Conservation (phyloP, 2,113 vertebrate species). For the Albula glossodonta region DNA sequence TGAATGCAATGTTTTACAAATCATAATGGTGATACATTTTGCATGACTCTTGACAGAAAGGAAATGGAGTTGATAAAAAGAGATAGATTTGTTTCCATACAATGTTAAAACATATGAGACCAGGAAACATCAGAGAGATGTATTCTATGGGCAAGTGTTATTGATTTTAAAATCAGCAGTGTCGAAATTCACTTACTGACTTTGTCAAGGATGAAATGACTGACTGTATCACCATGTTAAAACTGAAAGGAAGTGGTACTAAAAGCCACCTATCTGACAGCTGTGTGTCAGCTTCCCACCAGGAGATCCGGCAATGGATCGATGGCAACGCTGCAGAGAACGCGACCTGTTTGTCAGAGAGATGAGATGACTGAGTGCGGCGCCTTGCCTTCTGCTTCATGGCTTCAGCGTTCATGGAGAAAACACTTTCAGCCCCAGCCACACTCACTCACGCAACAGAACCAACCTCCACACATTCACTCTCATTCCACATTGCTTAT, state of each 20-base stretch:
- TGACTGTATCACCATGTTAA: background rate
- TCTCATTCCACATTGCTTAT: background rate
- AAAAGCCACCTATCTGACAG: background rate
- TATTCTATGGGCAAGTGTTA: background rate
- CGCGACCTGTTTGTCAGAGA: background rate
- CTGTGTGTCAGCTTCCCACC: background rate
- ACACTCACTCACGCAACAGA: too few relatives aligned
- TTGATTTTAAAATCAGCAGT: background rate
- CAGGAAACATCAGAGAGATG: too few relatives aligned
- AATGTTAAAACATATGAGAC: too few relatives aligned
- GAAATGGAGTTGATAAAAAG: too few relatives aligned
- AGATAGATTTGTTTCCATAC: too few relatives aligned
- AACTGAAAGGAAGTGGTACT: background rate
- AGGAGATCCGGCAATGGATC: background rate
- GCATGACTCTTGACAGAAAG: too few relatives aligned
- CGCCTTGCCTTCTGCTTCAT: background rate
- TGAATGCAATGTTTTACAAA: too few relatives aligned
- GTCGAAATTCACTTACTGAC: background rate
- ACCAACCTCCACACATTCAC: background rate
- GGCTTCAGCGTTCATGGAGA: background rate
- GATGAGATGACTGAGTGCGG: background rate
- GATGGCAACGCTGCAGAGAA: background rate
- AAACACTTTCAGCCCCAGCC: background rate
- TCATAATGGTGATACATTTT: too few relatives aligned
- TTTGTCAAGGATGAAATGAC: background rate